Base-by-base conservation (phyloP, 1,140 invertebrate genomes). In the Drosophila nigrodunni region DNA sequence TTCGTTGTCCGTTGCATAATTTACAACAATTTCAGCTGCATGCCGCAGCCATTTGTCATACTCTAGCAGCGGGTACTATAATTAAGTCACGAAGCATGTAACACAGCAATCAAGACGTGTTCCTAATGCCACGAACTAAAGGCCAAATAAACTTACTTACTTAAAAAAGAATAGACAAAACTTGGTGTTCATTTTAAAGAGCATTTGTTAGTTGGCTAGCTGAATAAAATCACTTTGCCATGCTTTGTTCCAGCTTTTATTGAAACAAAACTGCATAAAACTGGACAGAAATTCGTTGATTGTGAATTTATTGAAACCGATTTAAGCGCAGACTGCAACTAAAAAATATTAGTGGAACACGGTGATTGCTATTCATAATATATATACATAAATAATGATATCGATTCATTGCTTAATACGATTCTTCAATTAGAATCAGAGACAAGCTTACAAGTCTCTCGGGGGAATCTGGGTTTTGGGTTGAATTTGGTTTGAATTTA, bases 1-100 rank as follows among this genome's bases (percentile, higher is more conserved):
- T 73, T 72, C 69, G 71, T 66, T 67, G 78, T 62, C 75, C 60
- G 57, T 62, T 82, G 83, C 86, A 87, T 88, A 87, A 83, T 87
- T 87, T 88, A 87, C 83, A 80, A 68, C 80, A 65, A 80, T 87
- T 87, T 86, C 64, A 39, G 52, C 30, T 68, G 59, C 70, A 77
- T 64, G 67, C 52, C 66, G 74, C 64, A 74, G 47, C 44, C 50
- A 59, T 73, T 44, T 50, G 50, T 52, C 34, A 35, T 52, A 52
- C 50, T 30, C 50, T 52, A 35, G 30, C 25, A 8, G 10, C 6
- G 30, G 25, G 30, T n/a, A 9, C n/a, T 35, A 52, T 52, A 52
- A 52, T 55, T 39, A 39, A 21, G 52, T 9, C 35, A 25, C 4
- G 13, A 13, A 35, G 13, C 21, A n/a, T 54, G 34, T 2, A 11